A percentile compares a stretch with the other conserved stretches of the same genome.
phyloP scores from a whole-genome alignment of 2,113 vertebrate species.

The Calyptomena viridis region DNA sequence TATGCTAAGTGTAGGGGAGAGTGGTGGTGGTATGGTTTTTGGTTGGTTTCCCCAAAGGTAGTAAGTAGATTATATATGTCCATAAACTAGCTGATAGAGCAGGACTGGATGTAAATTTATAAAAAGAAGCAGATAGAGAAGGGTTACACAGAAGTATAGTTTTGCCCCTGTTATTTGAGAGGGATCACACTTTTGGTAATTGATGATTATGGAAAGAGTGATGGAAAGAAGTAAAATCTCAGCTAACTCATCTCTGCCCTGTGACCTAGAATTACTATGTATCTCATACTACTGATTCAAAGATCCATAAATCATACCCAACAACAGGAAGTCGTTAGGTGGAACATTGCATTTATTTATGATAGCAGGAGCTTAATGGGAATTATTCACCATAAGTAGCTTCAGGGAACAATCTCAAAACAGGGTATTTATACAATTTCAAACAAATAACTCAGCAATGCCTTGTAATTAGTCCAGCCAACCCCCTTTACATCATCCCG shows the following conservation, averaged over 20 bases:
- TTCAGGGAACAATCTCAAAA: too few relatives aligned
- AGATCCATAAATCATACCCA: too few relatives aligned
- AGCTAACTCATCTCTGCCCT: background rate
- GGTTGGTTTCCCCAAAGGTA: background rate
- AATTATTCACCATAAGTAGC: too few relatives aligned
- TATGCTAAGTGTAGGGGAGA: background rate
- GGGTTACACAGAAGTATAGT: background rate
- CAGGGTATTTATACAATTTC: too few relatives aligned
- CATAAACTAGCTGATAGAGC: background rate
- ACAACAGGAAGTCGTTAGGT: too few relatives aligned
- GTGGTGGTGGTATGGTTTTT: background rate
- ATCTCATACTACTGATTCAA: too few relatives aligned
- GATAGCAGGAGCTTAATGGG: too few relatives aligned
- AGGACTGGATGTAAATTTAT: background rate
- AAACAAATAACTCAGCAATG: too few relatives aligned
- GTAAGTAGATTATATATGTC: background rate
- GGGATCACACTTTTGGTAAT: background rate
- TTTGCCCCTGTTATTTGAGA: background rate
- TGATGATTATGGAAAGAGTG: background rate
- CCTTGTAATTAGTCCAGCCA: too few relatives aligned
- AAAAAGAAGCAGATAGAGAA: background rate
- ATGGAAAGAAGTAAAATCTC: background rate
- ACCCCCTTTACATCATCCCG: too few relatives aligned
- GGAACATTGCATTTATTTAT: too few relatives aligned
- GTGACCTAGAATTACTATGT: background rate